phyloP scores from a whole-genome alignment of 2,797 vertebrate species.

The Sylvia borin region DNA sequence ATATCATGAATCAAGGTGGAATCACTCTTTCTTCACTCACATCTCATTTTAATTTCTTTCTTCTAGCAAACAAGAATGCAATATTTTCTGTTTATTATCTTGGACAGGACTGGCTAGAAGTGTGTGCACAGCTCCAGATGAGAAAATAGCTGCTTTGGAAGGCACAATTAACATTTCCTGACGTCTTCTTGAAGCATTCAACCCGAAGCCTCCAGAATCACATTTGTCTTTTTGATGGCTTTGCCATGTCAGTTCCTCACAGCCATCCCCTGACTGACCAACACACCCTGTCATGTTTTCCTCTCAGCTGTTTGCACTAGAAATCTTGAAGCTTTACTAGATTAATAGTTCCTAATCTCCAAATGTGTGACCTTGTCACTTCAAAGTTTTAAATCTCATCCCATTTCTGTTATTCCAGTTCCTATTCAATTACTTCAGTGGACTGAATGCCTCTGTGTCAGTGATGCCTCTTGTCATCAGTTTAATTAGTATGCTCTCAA shows the following conservation, averaged over 20 bases:
- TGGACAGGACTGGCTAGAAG: neutral
- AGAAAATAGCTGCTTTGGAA: neutral
- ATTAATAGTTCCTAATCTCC: neutral
- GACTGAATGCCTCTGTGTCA: neutral
- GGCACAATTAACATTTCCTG: neutral
- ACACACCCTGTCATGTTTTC: neutral
- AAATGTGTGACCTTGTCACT: neutral
- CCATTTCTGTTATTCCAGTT: neutral
- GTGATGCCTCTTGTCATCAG: neutral
- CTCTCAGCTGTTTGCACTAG: neutral
- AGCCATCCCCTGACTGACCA: neutral
- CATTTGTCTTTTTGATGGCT: neutral
- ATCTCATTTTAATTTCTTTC: neutral
- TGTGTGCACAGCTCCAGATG: neutral
- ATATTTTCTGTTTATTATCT: neutral
- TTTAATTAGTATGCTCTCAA: neutral
- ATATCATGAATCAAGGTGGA: rapidly evolving
- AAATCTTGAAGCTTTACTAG: neutral
- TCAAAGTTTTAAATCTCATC: neutral
- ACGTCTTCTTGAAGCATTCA: neutral
- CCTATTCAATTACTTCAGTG: neutral
- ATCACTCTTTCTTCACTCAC: neutral
- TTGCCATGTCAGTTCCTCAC: neutral
- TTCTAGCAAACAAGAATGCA: neutral
- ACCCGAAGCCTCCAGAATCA: neutral